Base-by-base conservation (phyloP, 1,140 invertebrate genomes). In the Cardiocondyla obscurior region DNA sequence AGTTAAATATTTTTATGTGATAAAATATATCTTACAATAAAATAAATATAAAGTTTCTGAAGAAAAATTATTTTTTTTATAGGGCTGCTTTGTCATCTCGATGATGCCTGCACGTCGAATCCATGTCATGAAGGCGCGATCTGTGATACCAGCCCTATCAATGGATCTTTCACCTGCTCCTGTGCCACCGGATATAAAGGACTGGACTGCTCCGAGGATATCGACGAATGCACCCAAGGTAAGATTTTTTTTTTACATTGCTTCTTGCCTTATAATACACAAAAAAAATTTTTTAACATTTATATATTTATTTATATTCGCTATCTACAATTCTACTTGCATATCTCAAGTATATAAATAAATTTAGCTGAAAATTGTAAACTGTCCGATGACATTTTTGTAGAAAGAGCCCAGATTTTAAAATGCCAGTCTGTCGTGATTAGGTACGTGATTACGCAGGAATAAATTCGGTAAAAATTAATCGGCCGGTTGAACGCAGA, bases 151-250 rank as follows among this genome's bases (percentile, higher is more conserved):
- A 99, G 97, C 85, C 98, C 98, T 10, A 98, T 99, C 84, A 98
- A 98, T 90, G 98, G 99, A 0, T 98, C 97, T 4, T 98, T 98
- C 92, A 97, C 98, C 12, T 99, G 99, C 92, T 98, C 97, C 10
- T 99, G 99, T 91, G 97, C 98, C 22, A 96, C 96, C 2, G 98
- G 98, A 5, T 99, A 97, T 94, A 98, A 98, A 92, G 98, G 98
- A 7, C 94, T 97, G 8, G 96, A 98, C 91, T 99, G 99, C 90
- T 98, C 98, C 0, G 96, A 98, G 89, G 98, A 99, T 91, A 97
- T 99, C 82, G 96, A 99, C 91, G 99, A 99, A 94, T 99, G 99
- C 92, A 96, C 97, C 93, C 98, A 98, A 96, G 98, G 98, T 98
- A 94, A n/a, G 72, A 94, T 91, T 82, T 25, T 22, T 82, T 25